Percentiles rank a stretch among this genome's conserved stretches.
These are phyloP conservation scores for Neostethus bicornis DNA, from an alignment of 2,797 vertebrate species.

Conservation along the genomic window DNA sequence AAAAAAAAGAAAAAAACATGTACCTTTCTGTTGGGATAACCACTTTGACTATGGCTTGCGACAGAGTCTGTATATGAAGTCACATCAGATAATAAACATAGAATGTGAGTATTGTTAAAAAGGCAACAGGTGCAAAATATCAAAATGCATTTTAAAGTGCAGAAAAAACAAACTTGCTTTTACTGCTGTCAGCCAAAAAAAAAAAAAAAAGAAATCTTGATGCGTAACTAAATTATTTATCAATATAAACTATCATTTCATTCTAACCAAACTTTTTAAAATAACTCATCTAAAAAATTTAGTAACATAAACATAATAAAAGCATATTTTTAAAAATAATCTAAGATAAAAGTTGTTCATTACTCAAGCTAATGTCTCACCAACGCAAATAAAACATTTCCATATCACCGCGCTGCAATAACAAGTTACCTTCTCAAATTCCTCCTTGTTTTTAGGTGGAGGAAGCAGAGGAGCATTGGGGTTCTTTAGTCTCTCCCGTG, in stretches of 20 bases:
- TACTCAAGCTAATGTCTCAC: slow-evolving; percentile 57
- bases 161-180: slow-evolving; percentile 85
- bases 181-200: slow-evolving; percentile 89
- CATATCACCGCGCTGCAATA: slow-evolving; percentile 59
- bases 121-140: slow-evolving; percentile 98
- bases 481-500: slow-evolving; percentile 96
- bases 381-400: slow-evolving; percentile 59
- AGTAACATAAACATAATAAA: background rate
- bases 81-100: slow-evolving; percentile 99
- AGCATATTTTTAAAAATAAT: slow-evolving; percentile 39
- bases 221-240: slow-evolving; percentile 48
- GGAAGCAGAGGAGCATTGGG: slow-evolving; percentile 93
- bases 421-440: slow-evolving; percentile 99
- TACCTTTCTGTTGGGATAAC: slow-evolving; percentile 99
- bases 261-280: slow-evolving; percentile 49
- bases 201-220: slow-evolving; percentile 69
- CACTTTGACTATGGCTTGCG: slow-evolving; percentile 99
- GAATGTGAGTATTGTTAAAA: slow-evolving; percentile 99
- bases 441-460: slow-evolving; percentile 98
- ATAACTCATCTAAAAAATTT: slow-evolving; percentile 34
- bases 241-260: slow-evolving; percentile 56
- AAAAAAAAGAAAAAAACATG: slow-evolving; percentile 99
- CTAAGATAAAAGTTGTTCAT: slow-evolving; percentile 40
- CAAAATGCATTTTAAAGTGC: slow-evolving; percentile 98
- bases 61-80: slow-evolving; percentile 99